A percentile compares a stretch with the other conserved stretches of the same genome.
Conservation (phyloP, 2,113 vertebrate species). For the Crocuta crocuta region DNA sequence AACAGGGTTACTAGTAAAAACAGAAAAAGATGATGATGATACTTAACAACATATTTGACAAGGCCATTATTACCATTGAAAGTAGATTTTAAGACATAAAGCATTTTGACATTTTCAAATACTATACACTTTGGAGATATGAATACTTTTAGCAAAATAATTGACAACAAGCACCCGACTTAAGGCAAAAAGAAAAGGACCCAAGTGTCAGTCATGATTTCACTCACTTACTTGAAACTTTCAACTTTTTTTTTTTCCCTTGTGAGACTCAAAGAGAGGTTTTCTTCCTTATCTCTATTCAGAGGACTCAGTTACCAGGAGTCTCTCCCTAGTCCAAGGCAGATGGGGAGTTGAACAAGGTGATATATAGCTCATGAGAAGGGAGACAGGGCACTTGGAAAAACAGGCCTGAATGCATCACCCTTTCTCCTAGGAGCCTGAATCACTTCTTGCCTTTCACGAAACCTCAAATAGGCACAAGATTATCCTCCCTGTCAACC, state of each 20-base stretch:
- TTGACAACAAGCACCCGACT: background rate
- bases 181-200: conserved; percentile 26
- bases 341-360: background rate
- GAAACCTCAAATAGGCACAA: background rate
- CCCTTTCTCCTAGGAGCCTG: background rate
- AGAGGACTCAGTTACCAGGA: background rate
- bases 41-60: conserved; percentile 6
- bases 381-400: background rate
- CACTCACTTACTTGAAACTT: background rate
- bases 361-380: background rate
- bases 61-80: conserved; percentile 6
- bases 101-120: conserved; percentile 38
- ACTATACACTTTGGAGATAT: background rate
- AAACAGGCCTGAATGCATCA: background rate
- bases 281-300: background rate
- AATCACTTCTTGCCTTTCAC: background rate
- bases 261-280: background rate
- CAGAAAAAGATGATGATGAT: background rate
- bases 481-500: accelerated
- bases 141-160: conserved; percentile 23
- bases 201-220: background rate
- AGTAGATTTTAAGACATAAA: conserved; percentile 24
- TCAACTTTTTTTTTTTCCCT: background rate
- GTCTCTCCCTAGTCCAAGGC: background rate
- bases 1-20: background rate